Base-by-base conservation (phyloP, 2,888 invertebrate species). In the Pollenia griseotomentosa region DNA sequence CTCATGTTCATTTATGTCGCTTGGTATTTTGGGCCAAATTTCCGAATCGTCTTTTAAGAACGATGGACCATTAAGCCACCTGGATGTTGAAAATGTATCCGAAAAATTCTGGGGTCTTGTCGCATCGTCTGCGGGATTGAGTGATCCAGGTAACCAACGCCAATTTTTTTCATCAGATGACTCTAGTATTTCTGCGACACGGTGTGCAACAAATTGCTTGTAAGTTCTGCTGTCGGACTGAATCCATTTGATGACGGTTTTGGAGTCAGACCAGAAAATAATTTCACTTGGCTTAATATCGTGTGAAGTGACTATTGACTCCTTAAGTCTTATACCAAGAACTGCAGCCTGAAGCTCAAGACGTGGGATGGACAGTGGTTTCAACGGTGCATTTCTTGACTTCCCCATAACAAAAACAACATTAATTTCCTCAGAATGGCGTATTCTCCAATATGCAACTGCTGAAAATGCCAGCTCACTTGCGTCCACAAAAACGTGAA, bases 301-400 rank as follows among this genome's bases (percentile, higher is more conserved):
- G 10, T 80, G 73, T 7, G 44, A 55, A 1, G 46, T 12, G 11
- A 63, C 8, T 44, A 73, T 71, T 11, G 83, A 42, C 44, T 77
- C 70, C 55, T 74, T 77, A 1, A 84, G 16, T 48, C 73, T 65
- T 11, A 53, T 8, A 40, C 77, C 88, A 3, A 85, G 55, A 2
- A 85, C 66, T 80, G 77, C 14, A 2, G 70, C 59, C 51, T 68
- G 59, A 1, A 85, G 48, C 48, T 88, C 85, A 2, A 83, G 74
- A 11, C 79, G 48, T 9, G 82, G 85, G 48, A 87, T 77, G 3
- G 84, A 83, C 7, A 83, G 42, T 19, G 63, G 83, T 40, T 75
- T 74, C 12, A 87, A 33, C 3, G 86, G 70, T 6, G 79, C 83
- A 40, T 48, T 61, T 42, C 48, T 74, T 11, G 65, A 78, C 48